Conservation (phyloP, 2,797 vertebrate genomes). For the Telmatherina bonti region DNA sequence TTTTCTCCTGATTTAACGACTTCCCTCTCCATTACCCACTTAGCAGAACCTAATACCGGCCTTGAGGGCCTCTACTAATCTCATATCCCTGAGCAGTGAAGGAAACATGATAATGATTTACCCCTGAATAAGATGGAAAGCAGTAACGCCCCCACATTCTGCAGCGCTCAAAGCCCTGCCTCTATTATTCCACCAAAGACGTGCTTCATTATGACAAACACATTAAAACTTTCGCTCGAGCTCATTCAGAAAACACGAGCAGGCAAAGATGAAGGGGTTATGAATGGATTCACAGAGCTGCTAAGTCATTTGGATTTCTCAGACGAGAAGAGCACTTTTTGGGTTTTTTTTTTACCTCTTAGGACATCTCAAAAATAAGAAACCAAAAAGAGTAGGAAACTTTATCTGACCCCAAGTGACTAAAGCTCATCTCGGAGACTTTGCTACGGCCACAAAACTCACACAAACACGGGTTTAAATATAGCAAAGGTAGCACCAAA, state of each 20-base stretch:
- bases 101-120: slow-evolving; percentile 49
- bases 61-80: slow-evolving; percentile 38
- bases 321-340: slow-evolving; percentile 7
- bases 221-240: slow-evolving; percentile 11
- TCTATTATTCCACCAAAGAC: slow-evolving; percentile 47
- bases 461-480: slow-evolving; percentile 12
- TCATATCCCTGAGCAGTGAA: slow-evolving; percentile 45
- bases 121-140: slow-evolving; percentile 48
- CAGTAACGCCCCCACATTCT: slow-evolving; percentile 45
- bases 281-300: slow-evolving; percentile 8
- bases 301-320: slow-evolving; percentile 37
- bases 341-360: no score
- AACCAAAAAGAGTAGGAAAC: neutral
- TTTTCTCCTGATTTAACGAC: slow-evolving; percentile 18
- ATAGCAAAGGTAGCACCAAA: slow-evolving; percentile 30
- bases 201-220: slow-evolving; percentile 26
- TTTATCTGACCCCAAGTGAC: slow-evolving; percentile 19
- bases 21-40: slow-evolving; percentile 36
- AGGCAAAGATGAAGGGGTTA: slow-evolving; percentile 23
- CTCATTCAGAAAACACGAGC: slow-evolving; percentile 15
- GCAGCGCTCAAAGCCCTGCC: slow-evolving; percentile 18
- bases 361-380: neutral
- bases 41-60: slow-evolving; percentile 31
- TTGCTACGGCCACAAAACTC: slow-evolving; percentile 24
- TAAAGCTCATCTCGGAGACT: neutral